Percentiles rank a stretch among this genome's conserved stretches.
phyloP scores from a whole-genome alignment of 1,140 invertebrate species.

The Caerostris darwini region DNA sequence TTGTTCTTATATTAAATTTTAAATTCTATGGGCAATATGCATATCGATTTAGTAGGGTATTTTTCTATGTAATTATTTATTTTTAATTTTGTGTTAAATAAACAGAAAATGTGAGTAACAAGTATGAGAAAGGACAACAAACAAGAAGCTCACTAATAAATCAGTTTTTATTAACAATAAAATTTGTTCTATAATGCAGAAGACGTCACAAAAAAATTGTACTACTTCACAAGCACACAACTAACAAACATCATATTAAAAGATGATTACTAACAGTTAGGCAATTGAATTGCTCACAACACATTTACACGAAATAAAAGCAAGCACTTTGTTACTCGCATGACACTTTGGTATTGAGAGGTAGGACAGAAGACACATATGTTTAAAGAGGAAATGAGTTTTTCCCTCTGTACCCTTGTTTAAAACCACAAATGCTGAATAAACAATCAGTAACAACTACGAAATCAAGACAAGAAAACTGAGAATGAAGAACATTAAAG shows the following conservation, averaged over 20 bases:
- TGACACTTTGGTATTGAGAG: slow-evolving; percentile 22
- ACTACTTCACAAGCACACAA: slow-evolving; percentile 19
- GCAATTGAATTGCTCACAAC: slow-evolving; percentile 16
- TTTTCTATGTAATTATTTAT: no score
- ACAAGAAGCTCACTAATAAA: background rate
- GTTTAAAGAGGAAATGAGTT: background rate
- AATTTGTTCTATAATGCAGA: background rate
- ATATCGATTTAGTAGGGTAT: no score
- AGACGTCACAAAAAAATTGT: background rate
- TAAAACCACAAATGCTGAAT: background rate
- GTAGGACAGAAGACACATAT: slow-evolving; percentile 13
- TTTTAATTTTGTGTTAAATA: no score
- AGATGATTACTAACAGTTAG: background rate
- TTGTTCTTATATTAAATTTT: no score
- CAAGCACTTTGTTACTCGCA: background rate
- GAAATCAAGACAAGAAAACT: background rate
- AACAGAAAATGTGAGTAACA: no score
- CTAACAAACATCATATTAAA: slow-evolving; percentile 5
- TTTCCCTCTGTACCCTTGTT: background rate
- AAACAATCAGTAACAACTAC: background rate
- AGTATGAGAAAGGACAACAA: background rate
- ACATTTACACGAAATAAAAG: slow-evolving; percentile 27
- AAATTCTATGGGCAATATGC: no score
- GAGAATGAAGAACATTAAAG: no score
- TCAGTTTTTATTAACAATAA: slow-evolving; percentile 16